These are phyloP conservation scores for Ectemnius cavifrons DNA, from an alignment of 2,888 invertebrate species.

Conservation along the genomic window DNA sequence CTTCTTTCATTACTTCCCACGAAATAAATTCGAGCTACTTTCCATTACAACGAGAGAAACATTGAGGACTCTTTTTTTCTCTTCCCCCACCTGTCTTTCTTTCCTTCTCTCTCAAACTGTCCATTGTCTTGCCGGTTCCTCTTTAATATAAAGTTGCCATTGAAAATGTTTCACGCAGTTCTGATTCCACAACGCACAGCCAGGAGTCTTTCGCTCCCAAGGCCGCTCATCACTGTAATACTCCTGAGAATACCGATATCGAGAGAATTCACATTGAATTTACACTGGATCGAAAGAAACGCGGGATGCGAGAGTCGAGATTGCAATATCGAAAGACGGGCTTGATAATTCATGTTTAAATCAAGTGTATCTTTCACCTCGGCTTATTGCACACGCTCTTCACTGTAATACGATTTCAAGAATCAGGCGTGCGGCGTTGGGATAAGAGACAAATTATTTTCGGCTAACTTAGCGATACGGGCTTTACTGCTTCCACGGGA, in stretches of 20 bases:
- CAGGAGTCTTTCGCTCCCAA: slow-evolving; percentile 24
- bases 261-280: too few species aligned
- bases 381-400: neutral
- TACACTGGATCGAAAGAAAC: too few species aligned
- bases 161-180: slow-evolving; percentile 22
- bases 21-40: slow-evolving; percentile 53
- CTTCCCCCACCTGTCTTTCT: too few species aligned
- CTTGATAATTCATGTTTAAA: neutral
- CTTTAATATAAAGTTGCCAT: slow-evolving; percentile 34
- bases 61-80: neutral
- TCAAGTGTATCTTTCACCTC: neutral
- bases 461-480: too few species aligned
- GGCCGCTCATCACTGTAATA: slow-evolving; percentile 1
- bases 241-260: too few species aligned
- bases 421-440: neutral
- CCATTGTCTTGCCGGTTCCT: slow-evolving; percentile 40
- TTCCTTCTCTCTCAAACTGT: slow-evolving; percentile 25
- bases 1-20: slow-evolving; percentile 54
- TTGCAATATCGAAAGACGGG: too few species aligned
- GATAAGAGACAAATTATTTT: too few species aligned
- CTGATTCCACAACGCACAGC: slow-evolving; percentile 15
- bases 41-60: slow-evolving; percentile 48
- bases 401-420: neutral
- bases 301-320: too few species aligned
- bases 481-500: neutral